A percentile compares a stretch with the other conserved stretches of the same genome.
phyloP scores from a whole-genome alignment of 2,797 vertebrate genomes.

The Petrocephalus schoutedeni region DNA sequence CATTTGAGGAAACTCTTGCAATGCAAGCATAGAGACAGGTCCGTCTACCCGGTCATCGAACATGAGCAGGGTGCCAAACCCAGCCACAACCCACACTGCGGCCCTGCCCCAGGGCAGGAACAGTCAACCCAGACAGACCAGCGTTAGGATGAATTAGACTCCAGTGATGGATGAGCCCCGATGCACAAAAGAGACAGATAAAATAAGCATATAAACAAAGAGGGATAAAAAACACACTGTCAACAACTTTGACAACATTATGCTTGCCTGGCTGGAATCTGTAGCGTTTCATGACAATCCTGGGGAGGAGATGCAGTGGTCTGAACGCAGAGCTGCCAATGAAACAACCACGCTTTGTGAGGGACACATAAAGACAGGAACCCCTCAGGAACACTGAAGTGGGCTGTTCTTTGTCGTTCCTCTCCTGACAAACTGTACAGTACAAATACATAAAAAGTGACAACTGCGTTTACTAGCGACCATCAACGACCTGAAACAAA shows the following conservation, averaged over 20 bases:
- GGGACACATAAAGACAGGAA: background rate
- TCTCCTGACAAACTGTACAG: background rate
- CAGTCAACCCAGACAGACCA: background rate
- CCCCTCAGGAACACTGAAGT: background rate
- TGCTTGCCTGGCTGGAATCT: background rate
- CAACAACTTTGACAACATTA: conserved; percentile 5
- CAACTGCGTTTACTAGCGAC: background rate
- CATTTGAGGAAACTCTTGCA: background rate
- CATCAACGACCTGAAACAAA: background rate
- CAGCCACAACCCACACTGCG: background rate
- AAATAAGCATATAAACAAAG: conserved; percentile 3
- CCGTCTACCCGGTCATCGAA: background rate
- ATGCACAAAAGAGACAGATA: conserved; percentile 5
- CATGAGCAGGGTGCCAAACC: background rate
- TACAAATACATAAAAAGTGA: conserved; percentile 3
- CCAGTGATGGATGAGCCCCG: background rate
- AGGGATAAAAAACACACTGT: background rate
- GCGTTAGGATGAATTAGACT: background rate
- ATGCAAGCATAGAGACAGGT: background rate
- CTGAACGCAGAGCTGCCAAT: background rate
- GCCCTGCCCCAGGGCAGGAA: background rate
- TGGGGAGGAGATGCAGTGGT: background rate
- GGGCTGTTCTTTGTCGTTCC: background rate
- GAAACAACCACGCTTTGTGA: background rate
- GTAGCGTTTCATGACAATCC: background rate